These are phyloP conservation scores for Myrmecobius fasciatus DNA, from an alignment of 2,113 vertebrate species.

Conservation along the genomic window DNA sequence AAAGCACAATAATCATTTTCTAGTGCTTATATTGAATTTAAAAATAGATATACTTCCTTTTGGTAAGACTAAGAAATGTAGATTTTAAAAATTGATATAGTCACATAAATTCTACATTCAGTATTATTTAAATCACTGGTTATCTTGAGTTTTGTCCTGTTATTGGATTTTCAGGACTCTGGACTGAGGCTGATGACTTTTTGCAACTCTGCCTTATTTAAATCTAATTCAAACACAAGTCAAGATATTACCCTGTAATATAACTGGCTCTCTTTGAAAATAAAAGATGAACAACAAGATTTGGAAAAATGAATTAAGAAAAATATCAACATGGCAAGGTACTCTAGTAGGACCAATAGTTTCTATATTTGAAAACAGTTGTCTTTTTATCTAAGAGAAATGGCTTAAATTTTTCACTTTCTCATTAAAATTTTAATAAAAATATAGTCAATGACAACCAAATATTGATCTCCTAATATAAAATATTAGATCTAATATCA, in stretches of 20 bases:
- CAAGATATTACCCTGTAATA: too few relatives aligned
- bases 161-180: background rate
- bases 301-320: background rate
- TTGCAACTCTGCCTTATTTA: background rate
- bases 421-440: slow-evolving; percentile 24
- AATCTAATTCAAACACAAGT: background rate
- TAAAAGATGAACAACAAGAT: background rate
- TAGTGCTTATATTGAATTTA: too few relatives aligned
- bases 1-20: too few relatives aligned
- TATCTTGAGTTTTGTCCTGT: background rate
- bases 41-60: too few relatives aligned
- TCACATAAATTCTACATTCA: too few relatives aligned
- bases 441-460: slow-evolving; percentile 52
- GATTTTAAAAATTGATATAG: too few relatives aligned
- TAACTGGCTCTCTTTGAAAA: too few relatives aligned
- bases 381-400: slow-evolving; percentile 51
- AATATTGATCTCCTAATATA: slow-evolving; percentile 40
- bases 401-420: slow-evolving; percentile 29
- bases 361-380: slow-evolving; percentile 40
- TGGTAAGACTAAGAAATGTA: too few relatives aligned
- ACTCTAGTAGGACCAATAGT: slow-evolving; percentile 32
- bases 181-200: background rate
- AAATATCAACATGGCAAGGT: background rate
- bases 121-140: background rate
- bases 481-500: too few relatives aligned